phyloP scores from a whole-genome alignment of 1,140 invertebrate species.

The Drosophila nebulosa region DNA sequence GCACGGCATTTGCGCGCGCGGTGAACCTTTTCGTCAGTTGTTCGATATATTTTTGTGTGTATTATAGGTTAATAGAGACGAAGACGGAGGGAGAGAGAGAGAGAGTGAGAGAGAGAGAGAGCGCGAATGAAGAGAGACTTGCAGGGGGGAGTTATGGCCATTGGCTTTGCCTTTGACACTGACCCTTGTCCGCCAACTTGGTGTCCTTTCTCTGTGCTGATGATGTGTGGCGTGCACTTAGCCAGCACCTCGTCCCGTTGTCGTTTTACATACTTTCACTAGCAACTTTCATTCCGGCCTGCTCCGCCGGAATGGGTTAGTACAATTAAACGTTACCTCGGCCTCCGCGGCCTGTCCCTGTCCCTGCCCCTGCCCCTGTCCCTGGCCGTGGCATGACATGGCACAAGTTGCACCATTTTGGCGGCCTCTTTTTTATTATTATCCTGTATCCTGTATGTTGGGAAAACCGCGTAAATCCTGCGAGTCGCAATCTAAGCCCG shows the following conservation, averaged over 20 bases:
- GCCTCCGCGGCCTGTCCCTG: no score
- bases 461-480: background rate
- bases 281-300: no score
- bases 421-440: background rate
- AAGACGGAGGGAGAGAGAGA: background rate
- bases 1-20: background rate
- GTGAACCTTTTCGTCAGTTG: background rate
- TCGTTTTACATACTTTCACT: constrained; percentile 26
- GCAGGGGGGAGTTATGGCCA: background rate
- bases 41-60: background rate
- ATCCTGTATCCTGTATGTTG: background rate
- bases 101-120: no score
- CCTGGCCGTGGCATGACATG: constrained; percentile 9
- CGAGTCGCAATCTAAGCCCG: background rate
- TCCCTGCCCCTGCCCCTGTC: no score
- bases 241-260: constrained; percentile 21
- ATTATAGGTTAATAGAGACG: no score
- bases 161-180: constrained; percentile 56
- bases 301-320: background rate
- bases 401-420: constrained; percentile 22
- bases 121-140: constrained; percentile 28
- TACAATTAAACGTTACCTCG: background rate
- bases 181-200: constrained; percentile 43
- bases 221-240: constrained; percentile 44
- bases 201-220: background rate